A percentile compares a stretch with the other conserved stretches of the same genome.
Conservation (phyloP, 2,888 invertebrate species). For the Agrotis puta region DNA sequence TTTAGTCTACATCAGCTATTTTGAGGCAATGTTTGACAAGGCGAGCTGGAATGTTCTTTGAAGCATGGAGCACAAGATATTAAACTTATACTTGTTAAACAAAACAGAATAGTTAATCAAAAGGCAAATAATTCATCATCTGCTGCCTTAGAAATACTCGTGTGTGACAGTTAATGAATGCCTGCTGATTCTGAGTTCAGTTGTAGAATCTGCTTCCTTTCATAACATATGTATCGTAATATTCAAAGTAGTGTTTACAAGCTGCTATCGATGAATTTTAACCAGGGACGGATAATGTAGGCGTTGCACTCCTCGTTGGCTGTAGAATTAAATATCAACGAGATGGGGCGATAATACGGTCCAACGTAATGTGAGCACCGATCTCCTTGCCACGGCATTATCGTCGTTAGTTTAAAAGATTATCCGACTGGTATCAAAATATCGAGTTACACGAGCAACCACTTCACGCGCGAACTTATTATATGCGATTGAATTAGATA, state of each 20-base stretch:
- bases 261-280: conserved; percentile 65
- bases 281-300: conserved; percentile 63
- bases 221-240: conserved; percentile 37
- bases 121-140: conserved; percentile 30
- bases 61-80: conserved; percentile 47
- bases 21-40: conserved; percentile 62
- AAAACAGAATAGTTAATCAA: conserved; percentile 37
- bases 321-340: conserved; percentile 65
- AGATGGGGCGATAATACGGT: conserved; percentile 59
- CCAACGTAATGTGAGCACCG: conserved; percentile 54
- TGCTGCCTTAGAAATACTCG: conserved; percentile 15
- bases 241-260: conserved; percentile 52
- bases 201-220: conserved; percentile 37
- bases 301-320: conserved; percentile 55
- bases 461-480: conserved; percentile 37
- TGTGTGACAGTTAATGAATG: conserved; percentile 26
- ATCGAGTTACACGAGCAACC: conserved; percentile 47
- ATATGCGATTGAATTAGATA: conserved; percentile 43
- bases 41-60: conserved; percentile 59
- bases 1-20: conserved; percentile 66
- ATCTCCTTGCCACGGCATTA: conserved; percentile 37
- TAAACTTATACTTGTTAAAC: conserved; percentile 35
- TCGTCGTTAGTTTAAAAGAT: conserved; percentile 48
- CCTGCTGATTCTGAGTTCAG: conserved; percentile 35
- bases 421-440: conserved; percentile 44